Percentiles rank a stretch among this genome's conserved stretches.
These are phyloP conservation scores for Scomber scombrus DNA, from an alignment of 2,113 vertebrate species.

Conservation along the genomic window DNA sequence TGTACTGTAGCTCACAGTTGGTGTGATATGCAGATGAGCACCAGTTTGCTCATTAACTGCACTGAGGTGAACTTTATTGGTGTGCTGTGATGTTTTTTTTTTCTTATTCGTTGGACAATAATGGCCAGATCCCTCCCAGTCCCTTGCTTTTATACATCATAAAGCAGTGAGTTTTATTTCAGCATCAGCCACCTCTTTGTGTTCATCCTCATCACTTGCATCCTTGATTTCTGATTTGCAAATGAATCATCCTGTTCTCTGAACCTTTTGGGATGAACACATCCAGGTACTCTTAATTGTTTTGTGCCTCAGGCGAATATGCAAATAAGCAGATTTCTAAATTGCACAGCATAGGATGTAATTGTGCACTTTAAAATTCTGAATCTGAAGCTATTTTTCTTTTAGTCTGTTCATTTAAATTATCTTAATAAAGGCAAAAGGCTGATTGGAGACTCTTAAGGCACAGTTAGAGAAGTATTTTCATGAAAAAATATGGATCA, in stretches of 20 bases:
- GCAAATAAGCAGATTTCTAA: slow-evolving; percentile 55
- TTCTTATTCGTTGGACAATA: slow-evolving; percentile 25
- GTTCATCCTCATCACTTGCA: slow-evolving; percentile 19
- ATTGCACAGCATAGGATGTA: slow-evolving; percentile 39
- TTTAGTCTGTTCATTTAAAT: slow-evolving; percentile 29
- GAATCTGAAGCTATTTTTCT: slow-evolving; percentile 8
- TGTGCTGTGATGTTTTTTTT: slow-evolving; percentile 33
- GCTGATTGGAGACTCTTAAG: slow-evolving; percentile 48
- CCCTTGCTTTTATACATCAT: slow-evolving; percentile 15
- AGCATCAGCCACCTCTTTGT: slow-evolving; percentile 32
- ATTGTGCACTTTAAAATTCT: slow-evolving; percentile 29
- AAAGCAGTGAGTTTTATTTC: slow-evolving; percentile 30
- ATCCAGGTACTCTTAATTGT: slow-evolving; percentile 37
- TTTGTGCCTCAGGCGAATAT: slow-evolving; percentile 27
- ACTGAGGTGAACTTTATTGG: slow-evolving; percentile 24
- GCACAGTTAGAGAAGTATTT: slow-evolving; percentile 49
- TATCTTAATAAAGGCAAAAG: slow-evolving; percentile 30
- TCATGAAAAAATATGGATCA: slow-evolving; percentile 60
- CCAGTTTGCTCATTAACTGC: slow-evolving; percentile 1
- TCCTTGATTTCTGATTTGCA: slow-evolving; percentile 35
- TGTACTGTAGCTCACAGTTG: neutral
- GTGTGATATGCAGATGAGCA: slow-evolving; percentile 42
- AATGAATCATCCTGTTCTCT: slow-evolving; percentile 43
- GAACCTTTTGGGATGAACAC: slow-evolving; percentile 38
- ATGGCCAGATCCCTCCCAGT: slow-evolving; percentile 26